Percentiles rank a stretch among this genome's conserved stretches.
These are phyloP conservation scores for Coelopa pilipes DNA, from an alignment of 2,888 invertebrate species.

Conservation along the genomic window DNA sequence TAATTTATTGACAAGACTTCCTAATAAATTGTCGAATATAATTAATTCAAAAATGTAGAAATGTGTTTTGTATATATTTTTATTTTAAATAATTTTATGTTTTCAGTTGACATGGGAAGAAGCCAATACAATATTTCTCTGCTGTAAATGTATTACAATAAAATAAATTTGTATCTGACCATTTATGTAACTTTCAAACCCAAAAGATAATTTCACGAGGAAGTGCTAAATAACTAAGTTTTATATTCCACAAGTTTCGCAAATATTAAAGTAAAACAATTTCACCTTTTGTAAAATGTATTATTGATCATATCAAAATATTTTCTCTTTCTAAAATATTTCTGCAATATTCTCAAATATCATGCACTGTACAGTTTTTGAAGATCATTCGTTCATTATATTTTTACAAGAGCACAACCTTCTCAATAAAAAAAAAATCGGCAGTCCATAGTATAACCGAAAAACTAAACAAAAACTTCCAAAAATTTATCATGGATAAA, in stretches of 20 bases:
- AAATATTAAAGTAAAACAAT: constrained; percentile 2
- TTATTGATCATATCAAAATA: constrained; percentile 32
- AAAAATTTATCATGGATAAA: neutral
- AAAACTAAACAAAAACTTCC: neutral
- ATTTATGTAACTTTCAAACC: too few species aligned
- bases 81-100: constrained; percentile 3
- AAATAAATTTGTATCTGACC: too few species aligned
- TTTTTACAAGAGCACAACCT: constrained; percentile 27
- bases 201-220: neutral
- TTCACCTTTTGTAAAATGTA: constrained; percentile 2
- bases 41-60: neutral
- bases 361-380: neutral
- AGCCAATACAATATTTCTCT: too few species aligned
- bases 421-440: constrained; percentile 2
- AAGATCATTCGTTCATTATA: constrained; percentile 43
- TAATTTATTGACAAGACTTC: neutral
- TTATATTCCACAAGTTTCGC: constrained; percentile 11
- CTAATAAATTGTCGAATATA: neutral
- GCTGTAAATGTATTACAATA: too few species aligned
- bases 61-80: neutral
- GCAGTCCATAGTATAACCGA: neutral
- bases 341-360: constrained; percentile 20
- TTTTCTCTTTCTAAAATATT: constrained; percentile 9
- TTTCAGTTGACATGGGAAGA: neutral
- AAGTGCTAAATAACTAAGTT: neutral